A percentile compares a stretch with the other conserved stretches of the same genome.
phyloP scores from a whole-genome alignment of 2,888 invertebrate species.

The Sialis fuliginosa region DNA sequence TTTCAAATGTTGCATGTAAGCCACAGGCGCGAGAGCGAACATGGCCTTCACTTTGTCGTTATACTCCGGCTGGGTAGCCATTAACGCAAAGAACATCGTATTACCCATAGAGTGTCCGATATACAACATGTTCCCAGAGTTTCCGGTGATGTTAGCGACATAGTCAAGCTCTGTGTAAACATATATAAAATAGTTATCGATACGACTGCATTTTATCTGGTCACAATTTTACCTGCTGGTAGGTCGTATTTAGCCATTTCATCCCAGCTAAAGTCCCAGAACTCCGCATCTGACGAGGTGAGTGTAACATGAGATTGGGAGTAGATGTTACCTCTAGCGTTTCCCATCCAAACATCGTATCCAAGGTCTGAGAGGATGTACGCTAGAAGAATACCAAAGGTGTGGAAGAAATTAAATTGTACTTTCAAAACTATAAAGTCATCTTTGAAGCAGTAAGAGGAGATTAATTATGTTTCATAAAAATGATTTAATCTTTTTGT shows the following conservation, averaged over 20 bases:
- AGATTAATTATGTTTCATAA: too few relatives aligned
- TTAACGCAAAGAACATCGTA: constrained; percentile 51
- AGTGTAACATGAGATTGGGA: constrained; percentile 42
- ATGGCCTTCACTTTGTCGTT: constrained; percentile 43
- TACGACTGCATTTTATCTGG: too few relatives aligned
- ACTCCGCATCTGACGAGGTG: constrained; percentile 34
- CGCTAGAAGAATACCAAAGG: constrained; percentile 25
- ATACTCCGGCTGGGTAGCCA: constrained; percentile 47
- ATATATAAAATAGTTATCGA: too few relatives aligned
- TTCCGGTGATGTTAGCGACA: constrained; percentile 31
- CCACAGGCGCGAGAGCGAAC: constrained; percentile 52
- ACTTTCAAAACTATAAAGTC: too few relatives aligned
- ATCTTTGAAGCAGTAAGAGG: too few relatives aligned
- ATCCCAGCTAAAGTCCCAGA: constrained; percentile 71
- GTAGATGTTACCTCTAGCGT: constrained; percentile 67
- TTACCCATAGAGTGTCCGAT: constrained; percentile 89
- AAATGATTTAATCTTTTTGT: too few relatives aligned
- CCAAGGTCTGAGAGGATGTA: constrained; percentile 49
- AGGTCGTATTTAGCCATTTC: constrained; percentile 78
- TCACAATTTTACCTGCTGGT: constrained; percentile 25
- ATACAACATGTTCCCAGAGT: constrained; percentile 41
- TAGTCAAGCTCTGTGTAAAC: constrained; percentile 38
- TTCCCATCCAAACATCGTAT: constrained; percentile 72
- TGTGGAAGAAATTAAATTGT: too few relatives aligned
- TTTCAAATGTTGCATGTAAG: constrained; percentile 42